Percentiles rank a stretch among this genome's conserved stretches.
Evolutionary conservation across 2,113 vertebrate genomes (phyloP).

Genomic region (Pygoscelis antarcticus): DNA sequence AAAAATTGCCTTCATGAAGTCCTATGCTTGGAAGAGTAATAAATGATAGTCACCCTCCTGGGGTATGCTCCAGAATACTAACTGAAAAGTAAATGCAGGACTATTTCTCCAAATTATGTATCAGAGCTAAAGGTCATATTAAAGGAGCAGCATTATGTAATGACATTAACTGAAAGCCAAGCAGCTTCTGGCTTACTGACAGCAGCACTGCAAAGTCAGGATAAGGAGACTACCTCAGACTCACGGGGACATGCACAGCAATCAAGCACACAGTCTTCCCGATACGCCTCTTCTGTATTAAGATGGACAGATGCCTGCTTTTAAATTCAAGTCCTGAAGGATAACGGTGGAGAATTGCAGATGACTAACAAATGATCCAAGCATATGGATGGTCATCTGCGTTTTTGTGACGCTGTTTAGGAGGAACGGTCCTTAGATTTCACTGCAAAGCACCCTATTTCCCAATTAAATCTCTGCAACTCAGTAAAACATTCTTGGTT

Average conservation of each 20-base stretch:
- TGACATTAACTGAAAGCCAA: conserved; percentile 13
- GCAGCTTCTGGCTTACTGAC: background rate
- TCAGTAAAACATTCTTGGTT: background rate
- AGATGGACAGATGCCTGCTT: accelerated
- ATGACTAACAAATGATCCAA: background rate
- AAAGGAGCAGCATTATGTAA: conserved; percentile 31
- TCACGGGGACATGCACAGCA: accelerated
- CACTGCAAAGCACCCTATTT: background rate
- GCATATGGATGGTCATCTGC: accelerated
- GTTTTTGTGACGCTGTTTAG: background rate
- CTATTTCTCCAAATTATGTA: conserved; percentile 51
- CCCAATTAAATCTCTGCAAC: background rate
- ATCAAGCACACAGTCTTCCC: accelerated
- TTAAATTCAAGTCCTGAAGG: background rate
- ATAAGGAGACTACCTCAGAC: background rate
- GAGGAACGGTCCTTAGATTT: background rate
- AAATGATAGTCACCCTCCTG: background rate
- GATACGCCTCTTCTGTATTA: accelerated
- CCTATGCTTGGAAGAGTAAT: conserved; percentile 6
- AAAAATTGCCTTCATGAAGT: conserved; percentile 30
- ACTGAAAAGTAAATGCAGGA: conserved; percentile 44
- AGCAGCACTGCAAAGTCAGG: conserved; percentile 9
- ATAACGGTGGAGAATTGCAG: background rate
- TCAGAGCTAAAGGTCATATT: background rate
- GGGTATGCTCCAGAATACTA: conserved; percentile 34